Evolutionary conservation across 2,888 invertebrate species (phyloP).

Genomic region (Rotaria macrura): DNA sequence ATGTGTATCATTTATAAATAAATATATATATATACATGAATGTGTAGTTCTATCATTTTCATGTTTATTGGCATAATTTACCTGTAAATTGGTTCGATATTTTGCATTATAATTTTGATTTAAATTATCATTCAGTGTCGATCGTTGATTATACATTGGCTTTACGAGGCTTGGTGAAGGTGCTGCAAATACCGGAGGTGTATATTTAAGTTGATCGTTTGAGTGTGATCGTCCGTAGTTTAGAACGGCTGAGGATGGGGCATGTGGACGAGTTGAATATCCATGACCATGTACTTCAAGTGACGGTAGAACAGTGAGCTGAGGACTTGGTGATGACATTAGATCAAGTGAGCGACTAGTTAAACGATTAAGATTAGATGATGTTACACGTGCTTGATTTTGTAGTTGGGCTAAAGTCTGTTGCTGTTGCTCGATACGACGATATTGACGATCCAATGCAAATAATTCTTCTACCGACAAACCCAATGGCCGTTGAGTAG

Average conservation of each 20-base stretch:
- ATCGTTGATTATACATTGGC: not conserved
- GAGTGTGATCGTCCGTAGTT: not conserved
- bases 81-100: not conserved
- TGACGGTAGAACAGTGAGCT: not conserved
- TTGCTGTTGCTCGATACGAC: conserved; percentile 15
- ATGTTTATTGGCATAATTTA: not conserved
- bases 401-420: not conserved
- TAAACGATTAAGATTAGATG: not conserved
- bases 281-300: conserved; percentile 8
- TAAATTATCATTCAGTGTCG: not conserved
- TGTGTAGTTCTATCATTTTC: not conserved
- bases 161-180: not conserved
- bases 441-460: conserved; percentile 19
- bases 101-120: not conserved
- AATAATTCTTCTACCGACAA: not conserved
- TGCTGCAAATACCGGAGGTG: not conserved
- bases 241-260: not conserved
- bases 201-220: conserved; percentile 2
- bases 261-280: not conserved
- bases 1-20: not conserved
- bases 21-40: too few species aligned
- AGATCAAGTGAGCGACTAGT: not conserved
- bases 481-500: conserved; percentile 8
- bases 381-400: not conserved
- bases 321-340: not conserved